A percentile compares a stretch with the other conserved stretches of the same genome.
These are phyloP conservation scores for Paelopatides confundens DNA, from an alignment of 53 echinoderm and acorn worm species.

Conservation along the genomic window DNA sequence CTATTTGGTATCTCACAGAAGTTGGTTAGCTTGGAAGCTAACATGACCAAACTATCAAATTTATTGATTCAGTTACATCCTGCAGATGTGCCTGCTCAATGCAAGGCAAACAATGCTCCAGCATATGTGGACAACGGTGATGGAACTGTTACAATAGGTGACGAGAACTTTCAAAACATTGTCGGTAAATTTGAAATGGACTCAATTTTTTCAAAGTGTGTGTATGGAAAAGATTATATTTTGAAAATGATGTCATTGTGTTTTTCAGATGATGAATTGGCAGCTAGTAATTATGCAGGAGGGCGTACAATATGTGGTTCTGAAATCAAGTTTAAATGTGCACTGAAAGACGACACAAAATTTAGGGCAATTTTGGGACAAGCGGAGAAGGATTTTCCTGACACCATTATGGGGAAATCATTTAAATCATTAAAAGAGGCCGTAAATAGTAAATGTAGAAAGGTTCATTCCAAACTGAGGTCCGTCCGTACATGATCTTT, in stretches of 20 bases:
- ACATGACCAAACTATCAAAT: too few relatives aligned
- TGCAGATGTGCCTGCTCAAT: too few relatives aligned
- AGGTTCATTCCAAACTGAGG: constrained; percentile 8
- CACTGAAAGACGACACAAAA: constrained; percentile 12
- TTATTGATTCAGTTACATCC: too few relatives aligned
- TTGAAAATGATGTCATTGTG: constrained; percentile 27
- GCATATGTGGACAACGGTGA: background rate
- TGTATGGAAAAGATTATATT: constrained; percentile 35
- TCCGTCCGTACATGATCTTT: too few relatives aligned
- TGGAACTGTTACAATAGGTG: background rate
- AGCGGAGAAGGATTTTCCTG: constrained; percentile 27
- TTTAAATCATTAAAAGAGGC: constrained; percentile 20
- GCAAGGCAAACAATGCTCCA: too few relatives aligned
- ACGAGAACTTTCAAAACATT: background rate
- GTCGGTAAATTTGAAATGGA: background rate
- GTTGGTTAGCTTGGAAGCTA: too few relatives aligned
- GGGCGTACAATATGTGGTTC: constrained; percentile 29
- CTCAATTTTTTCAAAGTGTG: background rate
- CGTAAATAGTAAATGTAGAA: constrained; percentile 50
- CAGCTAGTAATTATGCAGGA: background rate
- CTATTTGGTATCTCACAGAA: too few relatives aligned
- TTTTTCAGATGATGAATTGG: constrained; percentile 5
- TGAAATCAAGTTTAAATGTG: background rate
- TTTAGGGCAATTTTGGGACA: constrained; percentile 35
- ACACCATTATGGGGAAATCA: background rate